phyloP scores from a whole-genome alignment of 2,113 vertebrate genomes.

The Puffinus mauretanicus region DNA sequence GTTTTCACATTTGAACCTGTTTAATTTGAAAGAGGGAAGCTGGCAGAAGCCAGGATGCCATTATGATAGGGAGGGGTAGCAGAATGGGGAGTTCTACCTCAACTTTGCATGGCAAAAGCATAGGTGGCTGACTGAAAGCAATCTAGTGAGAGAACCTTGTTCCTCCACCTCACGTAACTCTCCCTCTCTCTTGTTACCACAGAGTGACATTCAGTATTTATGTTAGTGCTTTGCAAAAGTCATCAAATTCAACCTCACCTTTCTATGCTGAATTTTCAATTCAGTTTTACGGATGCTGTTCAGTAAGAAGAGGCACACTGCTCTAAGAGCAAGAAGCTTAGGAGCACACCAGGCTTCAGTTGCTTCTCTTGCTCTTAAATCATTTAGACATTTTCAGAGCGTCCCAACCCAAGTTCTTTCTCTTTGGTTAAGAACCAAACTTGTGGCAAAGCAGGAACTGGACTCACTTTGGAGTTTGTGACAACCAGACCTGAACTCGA shows the following conservation, averaged over 20 bases:
- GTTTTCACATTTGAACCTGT: neutral
- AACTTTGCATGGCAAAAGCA: conserved; percentile 38
- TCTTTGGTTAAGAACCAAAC: neutral
- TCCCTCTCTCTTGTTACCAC: neutral
- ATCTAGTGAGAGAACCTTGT: neutral
- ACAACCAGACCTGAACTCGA: neutral
- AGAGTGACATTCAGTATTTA: neutral
- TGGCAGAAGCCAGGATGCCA: neutral
- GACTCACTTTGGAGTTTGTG: neutral
- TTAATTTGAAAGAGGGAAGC: neutral
- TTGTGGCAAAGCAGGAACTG: neutral
- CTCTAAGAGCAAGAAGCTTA: neutral
- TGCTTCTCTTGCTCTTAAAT: neutral
- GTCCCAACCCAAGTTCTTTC: neutral
- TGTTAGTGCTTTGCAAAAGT: neutral
- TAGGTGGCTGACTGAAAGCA: conserved; percentile 18
- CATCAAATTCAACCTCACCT: neutral
- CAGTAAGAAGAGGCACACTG: neutral
- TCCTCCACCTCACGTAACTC: neutral
- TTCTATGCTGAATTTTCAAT: neutral
- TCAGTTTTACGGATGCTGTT: neutral
- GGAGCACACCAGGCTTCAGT: neutral
- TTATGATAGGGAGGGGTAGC: conserved; percentile 2
- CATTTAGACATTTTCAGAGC: neutral
- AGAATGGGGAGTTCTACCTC: neutral